A percentile compares a stretch with the other conserved stretches of the same genome.
Evolutionary conservation across 2,113 vertebrate species (phyloP).

Genomic region (Pollimyrus isidori): DNA sequence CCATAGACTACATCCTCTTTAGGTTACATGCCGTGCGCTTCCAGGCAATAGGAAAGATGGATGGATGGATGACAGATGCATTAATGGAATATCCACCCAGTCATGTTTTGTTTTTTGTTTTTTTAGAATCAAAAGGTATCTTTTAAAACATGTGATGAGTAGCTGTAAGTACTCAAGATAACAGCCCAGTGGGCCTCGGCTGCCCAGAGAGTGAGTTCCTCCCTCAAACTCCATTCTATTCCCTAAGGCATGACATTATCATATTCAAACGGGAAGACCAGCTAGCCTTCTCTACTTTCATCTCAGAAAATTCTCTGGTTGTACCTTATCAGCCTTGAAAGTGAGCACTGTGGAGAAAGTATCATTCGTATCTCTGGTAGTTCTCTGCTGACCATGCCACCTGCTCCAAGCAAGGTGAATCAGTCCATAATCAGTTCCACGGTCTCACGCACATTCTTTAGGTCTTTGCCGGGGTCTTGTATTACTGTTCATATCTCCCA

Average conservation of each 20-base stretch:
- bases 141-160: neutral
- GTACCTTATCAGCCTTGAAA: neutral
- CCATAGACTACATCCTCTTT: neutral
- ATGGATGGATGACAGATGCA: neutral
- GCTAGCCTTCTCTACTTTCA: neutral
- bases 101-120: neutral
- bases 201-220: neutral
- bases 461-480: neutral
- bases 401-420: neutral
- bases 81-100: neutral
- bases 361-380: neutral
- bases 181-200: neutral
- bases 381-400: neutral
- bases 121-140: neutral
- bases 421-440: neutral
- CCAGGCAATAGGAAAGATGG: neutral
- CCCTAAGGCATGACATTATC: neutral
- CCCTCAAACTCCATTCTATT: neutral
- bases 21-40: neutral
- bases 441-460: neutral
- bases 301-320: neutral
- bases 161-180: neutral
- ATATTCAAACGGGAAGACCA: neutral
- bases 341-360: neutral
- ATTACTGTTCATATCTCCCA: neutral